Conservation (phyloP, 2,797 vertebrate species). For the Neopelma chrysocephalum region DNA sequence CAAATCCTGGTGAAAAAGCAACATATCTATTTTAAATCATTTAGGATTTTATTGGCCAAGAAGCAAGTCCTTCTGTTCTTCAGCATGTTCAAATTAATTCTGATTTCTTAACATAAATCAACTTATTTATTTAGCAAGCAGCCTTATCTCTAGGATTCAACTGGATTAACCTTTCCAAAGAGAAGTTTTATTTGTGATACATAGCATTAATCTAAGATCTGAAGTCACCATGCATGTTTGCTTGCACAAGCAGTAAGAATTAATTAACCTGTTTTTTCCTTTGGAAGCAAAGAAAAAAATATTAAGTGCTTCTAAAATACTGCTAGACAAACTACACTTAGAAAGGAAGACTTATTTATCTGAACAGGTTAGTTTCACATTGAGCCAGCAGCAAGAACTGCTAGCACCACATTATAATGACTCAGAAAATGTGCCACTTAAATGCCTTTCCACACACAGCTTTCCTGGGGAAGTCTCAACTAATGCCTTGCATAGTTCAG, state of each 20-base stretch:
- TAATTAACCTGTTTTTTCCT: not conserved
- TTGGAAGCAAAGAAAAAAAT: not conserved
- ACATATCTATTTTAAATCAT: constrained; percentile 27
- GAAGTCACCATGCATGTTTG: not conserved
- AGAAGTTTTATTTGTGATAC: not conserved
- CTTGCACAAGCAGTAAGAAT: not conserved
- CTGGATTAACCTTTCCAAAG: constrained; percentile 39
- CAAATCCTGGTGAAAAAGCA: not conserved
- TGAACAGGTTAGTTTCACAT: not conserved
- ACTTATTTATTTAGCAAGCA: constrained; percentile 31
- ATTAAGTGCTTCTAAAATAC: not conserved
- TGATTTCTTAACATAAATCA: constrained; percentile 42
- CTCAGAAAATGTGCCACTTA: not conserved
- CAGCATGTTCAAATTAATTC: constrained; percentile 34
- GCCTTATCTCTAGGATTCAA: not conserved
- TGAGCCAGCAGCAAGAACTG: not conserved
- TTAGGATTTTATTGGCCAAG: constrained; percentile 35
- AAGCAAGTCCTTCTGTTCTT: constrained; percentile 32
- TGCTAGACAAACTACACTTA: not conserved
- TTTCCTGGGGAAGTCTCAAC: not conserved
- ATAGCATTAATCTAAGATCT: not conserved
- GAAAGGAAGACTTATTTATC: not conserved
- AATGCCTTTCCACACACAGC: not conserved
- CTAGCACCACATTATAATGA: not conserved
- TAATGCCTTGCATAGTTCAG: not conserved